A percentile compares a stretch with the other conserved stretches of the same genome.
phyloP scores from a whole-genome alignment of 2,888 invertebrate genomes.

The Drosophila phalerata region DNA sequence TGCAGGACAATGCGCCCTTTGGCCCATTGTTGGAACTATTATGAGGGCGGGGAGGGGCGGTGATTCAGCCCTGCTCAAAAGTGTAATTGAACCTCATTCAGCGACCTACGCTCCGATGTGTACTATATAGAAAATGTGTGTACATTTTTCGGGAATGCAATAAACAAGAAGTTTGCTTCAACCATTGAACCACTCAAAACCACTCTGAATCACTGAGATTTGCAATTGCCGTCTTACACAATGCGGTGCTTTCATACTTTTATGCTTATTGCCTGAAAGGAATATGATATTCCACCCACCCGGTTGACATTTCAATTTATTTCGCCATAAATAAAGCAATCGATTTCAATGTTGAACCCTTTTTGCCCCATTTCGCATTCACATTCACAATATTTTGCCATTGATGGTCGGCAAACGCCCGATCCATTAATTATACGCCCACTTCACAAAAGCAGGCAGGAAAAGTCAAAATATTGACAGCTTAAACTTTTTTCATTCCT shows the following conservation, averaged over 20 bases:
- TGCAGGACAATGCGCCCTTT: conserved; percentile 56
- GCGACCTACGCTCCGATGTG: conserved; percentile 23
- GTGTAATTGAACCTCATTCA: conserved; percentile 66
- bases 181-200: conserved; percentile 16
- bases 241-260: conserved; percentile 67
- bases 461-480: conserved; percentile 84
- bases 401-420: conserved; percentile 62
- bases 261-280: conserved; percentile 49
- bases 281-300: conserved; percentile 77
- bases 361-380: conserved; percentile 64
- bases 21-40: conserved; percentile 50
- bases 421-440: conserved; percentile 83
- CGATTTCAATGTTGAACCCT: conserved; percentile 59
- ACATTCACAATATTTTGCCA: conserved; percentile 71
- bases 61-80: conserved; percentile 41
- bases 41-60: conserved; percentile 14
- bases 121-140: conserved; percentile 9
- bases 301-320: conserved; percentile 82
- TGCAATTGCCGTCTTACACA: conserved; percentile 64
- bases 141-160: conserved; percentile 37
- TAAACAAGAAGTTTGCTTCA: conserved; percentile 40
- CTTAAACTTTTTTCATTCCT: conserved; percentile 67
- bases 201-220: conserved; percentile 25
- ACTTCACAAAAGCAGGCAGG: conserved; percentile 75
- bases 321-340: conserved; percentile 78